A percentile compares a stretch with the other conserved stretches of the same genome.
Conservation (phyloP, 2,888 invertebrate genomes). For the Harpalus rufipes region DNA sequence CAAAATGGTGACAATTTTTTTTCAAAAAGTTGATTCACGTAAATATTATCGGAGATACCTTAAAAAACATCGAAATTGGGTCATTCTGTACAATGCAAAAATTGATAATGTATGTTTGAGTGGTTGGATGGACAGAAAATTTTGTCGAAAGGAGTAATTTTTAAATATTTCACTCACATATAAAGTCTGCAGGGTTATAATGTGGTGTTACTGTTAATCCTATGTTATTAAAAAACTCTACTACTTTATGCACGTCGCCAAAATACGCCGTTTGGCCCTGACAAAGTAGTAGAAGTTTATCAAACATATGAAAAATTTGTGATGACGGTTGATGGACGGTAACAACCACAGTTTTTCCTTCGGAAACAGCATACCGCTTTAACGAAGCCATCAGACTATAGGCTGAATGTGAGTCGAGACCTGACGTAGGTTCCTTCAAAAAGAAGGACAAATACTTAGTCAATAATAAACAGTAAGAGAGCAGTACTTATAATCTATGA, state of each 20-base stretch:
- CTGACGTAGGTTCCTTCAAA: constrained; percentile 89
- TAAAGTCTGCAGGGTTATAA: constrained; percentile 92
- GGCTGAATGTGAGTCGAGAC: constrained; percentile 89
- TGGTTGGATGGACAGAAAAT: no score
- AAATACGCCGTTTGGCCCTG: constrained; percentile 88
- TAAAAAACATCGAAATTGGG: no score
- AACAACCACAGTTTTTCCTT: constrained; percentile 88
- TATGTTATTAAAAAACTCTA: constrained; percentile 85
- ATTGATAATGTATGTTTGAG: no score
- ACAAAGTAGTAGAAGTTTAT: constrained; percentile 85
- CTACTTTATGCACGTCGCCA: constrained; percentile 85
- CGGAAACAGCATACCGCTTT: constrained; percentile 86
- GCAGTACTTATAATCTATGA: no score
- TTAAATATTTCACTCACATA: constrained; percentile 80
- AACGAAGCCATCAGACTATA: constrained; percentile 86
- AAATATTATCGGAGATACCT: no score
- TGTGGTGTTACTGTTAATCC: constrained; percentile 86
- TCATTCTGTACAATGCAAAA: no score
- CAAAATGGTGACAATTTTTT: no score
- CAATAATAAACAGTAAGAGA: neutral
- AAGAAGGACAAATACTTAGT: neutral
- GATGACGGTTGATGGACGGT: constrained; percentile 92
- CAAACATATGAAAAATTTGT: constrained; percentile 91
- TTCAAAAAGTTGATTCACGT: no score
- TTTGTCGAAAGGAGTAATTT: no score